Evolutionary conservation across 2,797 vertebrate genomes (phyloP), one percentile per base, ranked within the genome.

Genomic region (Cercopithecus diana): DNA sequence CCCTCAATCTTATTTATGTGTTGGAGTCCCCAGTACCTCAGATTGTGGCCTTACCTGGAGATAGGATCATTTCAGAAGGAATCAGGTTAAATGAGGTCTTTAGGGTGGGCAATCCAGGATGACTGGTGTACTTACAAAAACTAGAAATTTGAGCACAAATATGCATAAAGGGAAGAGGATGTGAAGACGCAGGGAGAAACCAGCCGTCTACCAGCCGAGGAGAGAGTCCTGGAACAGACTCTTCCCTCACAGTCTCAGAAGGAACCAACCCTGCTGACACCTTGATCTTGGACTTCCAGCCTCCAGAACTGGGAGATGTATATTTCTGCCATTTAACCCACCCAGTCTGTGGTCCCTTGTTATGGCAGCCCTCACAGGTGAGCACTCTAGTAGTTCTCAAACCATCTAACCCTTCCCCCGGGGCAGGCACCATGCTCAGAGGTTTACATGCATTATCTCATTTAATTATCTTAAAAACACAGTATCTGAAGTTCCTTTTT

Each of bases 311-410:
- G 22, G 26, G 64, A 58, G 41, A 15, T 3, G 39, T 19, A 4
- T 5, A 22, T 82, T 15, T 67, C 76, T 89, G 48, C 30, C 52
- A 30, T 39, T 36, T 39, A 43, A 39, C 8, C 1, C 17, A 11
- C 13, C 8, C 5, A 2, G 11, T 7, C 72, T 43, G 43, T 52
- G n/a, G 41, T 22, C 4, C 24, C 87, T 39, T 43, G 72, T 39
- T 13, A n/a, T 0, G 2, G 57, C 3, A 4, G 39, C 72, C 0
- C 0, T 17, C 22, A 36, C 57, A n/a, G 57, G 61, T 19, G 1
- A 14, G 26, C 2, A 41, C 22, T 20, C 52, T 33, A 4, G 1
- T 26, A 10, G 33, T 64, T 58, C n/a, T 91, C 88, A 39, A 48
- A 24, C 9, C 48, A 9, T 48, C 17, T 4, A 22, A 13, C 22